phyloP scores from a whole-genome alignment of 2,888 invertebrate genomes.

The Catocala sponsa region DNA sequence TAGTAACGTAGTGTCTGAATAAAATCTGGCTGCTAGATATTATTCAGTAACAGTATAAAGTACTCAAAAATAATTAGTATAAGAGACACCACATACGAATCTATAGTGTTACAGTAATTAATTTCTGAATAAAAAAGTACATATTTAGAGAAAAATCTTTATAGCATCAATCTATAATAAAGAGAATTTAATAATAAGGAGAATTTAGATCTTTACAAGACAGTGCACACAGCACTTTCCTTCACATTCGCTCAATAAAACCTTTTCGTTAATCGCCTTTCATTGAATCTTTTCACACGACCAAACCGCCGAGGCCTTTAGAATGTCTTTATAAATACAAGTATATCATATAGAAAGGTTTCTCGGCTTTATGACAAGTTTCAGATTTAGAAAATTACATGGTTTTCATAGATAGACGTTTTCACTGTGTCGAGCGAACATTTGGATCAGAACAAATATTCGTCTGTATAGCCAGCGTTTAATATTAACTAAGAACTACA shows the following conservation, averaged over 20 bases:
- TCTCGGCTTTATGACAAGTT: background rate
- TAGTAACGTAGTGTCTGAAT: too few species aligned
- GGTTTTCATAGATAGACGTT: too few species aligned
- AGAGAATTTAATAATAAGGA: too few species aligned
- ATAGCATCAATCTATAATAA: slow-evolving; percentile 16
- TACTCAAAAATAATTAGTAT: too few species aligned
- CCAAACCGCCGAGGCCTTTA: slow-evolving; percentile 5
- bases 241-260: slow-evolving; percentile 11
- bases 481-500: too few species aligned
- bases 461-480: too few species aligned
- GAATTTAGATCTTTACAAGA: background rate
- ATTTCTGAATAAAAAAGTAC: too few species aligned
- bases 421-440: too few species aligned
- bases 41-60: too few species aligned
- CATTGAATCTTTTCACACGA: slow-evolving; percentile 12
- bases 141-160: slow-evolving; percentile 5
- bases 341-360: background rate
- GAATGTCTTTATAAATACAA: background rate
- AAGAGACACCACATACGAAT: too few species aligned
- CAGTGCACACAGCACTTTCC: slow-evolving; percentile 2
- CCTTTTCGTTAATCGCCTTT: slow-evolving; percentile 11
- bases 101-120: background rate
- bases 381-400: background rate
- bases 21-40: too few species aligned
- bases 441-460: too few species aligned